A percentile compares a stretch with the other conserved stretches of the same genome.
Conservation (phyloP, 2,113 vertebrate species). For the Martes martes region DNA sequence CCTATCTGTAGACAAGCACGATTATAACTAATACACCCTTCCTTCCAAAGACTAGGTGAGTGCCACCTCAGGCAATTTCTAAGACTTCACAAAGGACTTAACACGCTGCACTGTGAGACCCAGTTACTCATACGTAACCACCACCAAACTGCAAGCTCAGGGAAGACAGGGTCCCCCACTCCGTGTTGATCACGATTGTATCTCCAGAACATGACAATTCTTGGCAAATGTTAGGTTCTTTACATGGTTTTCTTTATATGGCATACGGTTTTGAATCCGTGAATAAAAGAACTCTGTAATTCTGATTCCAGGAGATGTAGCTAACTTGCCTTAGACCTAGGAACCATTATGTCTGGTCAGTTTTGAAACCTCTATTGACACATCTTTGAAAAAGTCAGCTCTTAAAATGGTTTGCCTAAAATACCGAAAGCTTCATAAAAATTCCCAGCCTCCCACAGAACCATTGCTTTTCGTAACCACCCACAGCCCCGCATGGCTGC, state of each 20-base stretch:
- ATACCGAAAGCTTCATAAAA: conserved; percentile 65
- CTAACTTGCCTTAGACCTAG: background rate
- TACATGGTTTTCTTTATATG: background rate
- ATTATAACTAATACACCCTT: background rate
- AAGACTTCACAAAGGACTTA: background rate
- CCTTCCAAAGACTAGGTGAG: background rate
- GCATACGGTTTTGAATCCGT: background rate
- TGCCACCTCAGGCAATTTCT: background rate
- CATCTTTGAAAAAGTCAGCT: background rate
- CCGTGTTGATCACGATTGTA: too few species aligned
- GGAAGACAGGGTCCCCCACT: background rate
- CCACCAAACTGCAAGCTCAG: background rate
- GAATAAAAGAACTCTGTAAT: background rate
- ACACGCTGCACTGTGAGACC: background rate
- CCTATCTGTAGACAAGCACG: background rate
- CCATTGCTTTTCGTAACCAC: conserved; percentile 44
- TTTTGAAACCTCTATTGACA: background rate
- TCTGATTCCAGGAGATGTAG: background rate
- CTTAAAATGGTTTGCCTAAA: conserved; percentile 37
- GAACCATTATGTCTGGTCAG: background rate
- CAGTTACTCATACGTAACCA: too few species aligned
- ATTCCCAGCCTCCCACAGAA: conserved; percentile 44
- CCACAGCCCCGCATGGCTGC: conserved; percentile 17
- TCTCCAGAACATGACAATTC: background rate
- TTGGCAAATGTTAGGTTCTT: background rate